Base-by-base conservation (phyloP, 2,888 invertebrate species). In the Laspeyria flexula region DNA sequence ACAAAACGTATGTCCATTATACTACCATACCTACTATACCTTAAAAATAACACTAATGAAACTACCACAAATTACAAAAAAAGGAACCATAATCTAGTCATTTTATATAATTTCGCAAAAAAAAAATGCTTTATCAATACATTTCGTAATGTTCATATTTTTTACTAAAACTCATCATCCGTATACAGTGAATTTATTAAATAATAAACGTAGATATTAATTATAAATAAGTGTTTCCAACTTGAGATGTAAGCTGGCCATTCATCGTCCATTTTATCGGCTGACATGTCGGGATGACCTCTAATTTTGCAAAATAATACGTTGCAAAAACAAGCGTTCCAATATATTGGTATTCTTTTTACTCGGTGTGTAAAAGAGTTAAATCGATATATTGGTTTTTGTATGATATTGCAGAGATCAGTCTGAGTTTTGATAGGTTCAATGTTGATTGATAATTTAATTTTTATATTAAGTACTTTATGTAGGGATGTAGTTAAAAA, bases 141-240 rank as follows among this genome's bases (percentile, higher is more conserved):
- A 39, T 43, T 38, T 35, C n/a, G 7, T 39, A 43, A 9, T 39
- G 12, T 34, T 42, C 43, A 48, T 55, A 48, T 57, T 68, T 73
- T 59, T 63, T 62, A 66, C 48, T 60, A 54, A 60, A 60, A n/a
- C n/a, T n/a, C 50, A 41, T 70, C 73, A 88, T 87, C 86, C 85
- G 81, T 82, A 79, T 80, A 79, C 84, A 69, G 88, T 83, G 88
- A 88, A 88, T 89, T 90, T 89, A 88, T 81, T 83, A 86, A n/a
- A 79, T 71, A 77, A 79, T 73, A 77, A 77, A 80, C 63, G 77
- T 82, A 82, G 78, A 72, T 75, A 88, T 89, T 90, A 78, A 57
- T 66, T 65, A 87, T 85, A n/a, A n/a, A 83, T 91, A 89, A 90
- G 90, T 85, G 84, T 86, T 84, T 83, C 75, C 54, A 73, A 79